Evolutionary conservation across 2,797 vertebrate species (phyloP), one percentile per base, ranked within the genome.

Genomic region (Sebastes iracundus): DNA sequence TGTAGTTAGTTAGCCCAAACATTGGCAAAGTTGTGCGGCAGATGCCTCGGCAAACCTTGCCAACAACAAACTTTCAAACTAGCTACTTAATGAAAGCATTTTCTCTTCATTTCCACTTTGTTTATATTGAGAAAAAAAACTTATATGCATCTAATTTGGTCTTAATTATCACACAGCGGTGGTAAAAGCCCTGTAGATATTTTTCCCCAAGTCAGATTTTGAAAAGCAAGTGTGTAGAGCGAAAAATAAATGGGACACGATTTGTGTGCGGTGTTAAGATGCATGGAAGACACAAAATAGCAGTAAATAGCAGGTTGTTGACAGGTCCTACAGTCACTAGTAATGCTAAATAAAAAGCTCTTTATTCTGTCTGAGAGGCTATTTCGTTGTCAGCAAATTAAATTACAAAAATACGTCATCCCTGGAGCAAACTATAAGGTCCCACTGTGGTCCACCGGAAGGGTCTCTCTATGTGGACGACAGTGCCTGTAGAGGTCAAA

Each of bases 291-390:
- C 1, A 35, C n/a, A 16, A 49, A 52, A 9, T 9, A 25, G 18
- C 30, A 22, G 60, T 12, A 14, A 52, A n/a, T n/a, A n/a, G n/a
- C n/a, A n/a, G 12, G 59, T 16, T 53, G 55, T 56, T 67, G 74
- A 58, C 74, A 32, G 16, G 23, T 28, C 18, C 59, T 52, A 3
- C 49, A n/a, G 59, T 69, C 61, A 35, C 22, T 25, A 5, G 5
- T 22, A 33, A 18, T 35, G 4, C 38, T 82, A 2, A 67, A 49
- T 85, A 25, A 60, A 71, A 74, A 8, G 6, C 32, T 81, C 52
- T 79, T 64, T 52, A 58, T 69, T 85, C 80, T 38, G 67, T 77
- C 70, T 77, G 76, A 46, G 23, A 77, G 79, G 25, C 66, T 85
- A 18, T 83, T 74, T 62, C 38, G 65, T 64, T 62, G 74, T 46